Base-by-base conservation (phyloP, 1,140 invertebrate species). In the Physella acuta region DNA sequence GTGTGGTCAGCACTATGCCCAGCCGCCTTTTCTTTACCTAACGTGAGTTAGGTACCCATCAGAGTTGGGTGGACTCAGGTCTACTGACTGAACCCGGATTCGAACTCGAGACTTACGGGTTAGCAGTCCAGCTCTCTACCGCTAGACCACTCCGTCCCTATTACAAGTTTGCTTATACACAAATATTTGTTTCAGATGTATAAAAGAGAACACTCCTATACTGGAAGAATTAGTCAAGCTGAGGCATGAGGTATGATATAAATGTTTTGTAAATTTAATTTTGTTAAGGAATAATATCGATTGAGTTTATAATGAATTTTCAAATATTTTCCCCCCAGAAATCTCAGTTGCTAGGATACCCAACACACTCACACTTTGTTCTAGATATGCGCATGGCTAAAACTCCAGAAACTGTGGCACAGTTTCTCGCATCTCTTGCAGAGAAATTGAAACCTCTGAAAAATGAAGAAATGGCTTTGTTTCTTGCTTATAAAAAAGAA, bases 381-480 rank as follows among this genome's bases (percentile, higher is more conserved):
- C 76, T 87, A 24, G 87, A 88, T 67, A 83, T 88, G 79, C 75
- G 85, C 26, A 88, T 88, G 87, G 87, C 87, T 3, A 87, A 88
- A 72, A 83, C 74, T 60, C 82, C 87, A 33, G 84, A 86, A 52
- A 83, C 73, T 60, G 88, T 89, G 11, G 69, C 75, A 8, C 76
- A 79, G 16, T 89, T 89, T 75, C 77, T 88, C 14, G 69, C 72
- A 11, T 83, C 86, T 49, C 76, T 89, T n/a, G 73, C 76, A n/a
- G 62, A 75, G 14, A 87, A 88, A 68, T 78, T 88, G n/a, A 75
- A 84, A 65, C 81, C 83, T 16, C 72, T 88, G 3, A 85, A 86
- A 78, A 69, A 84, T 20, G 72, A 84, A 58, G 88, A 89, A 75
- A 77, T 82, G 44, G 75, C 82, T 69, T 70, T 79, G 3, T 83